Percentiles rank a stretch among this genome's conserved stretches.
Conservation (phyloP, 2,888 invertebrate species). For the Scaptomyza cyrtandrae region DNA sequence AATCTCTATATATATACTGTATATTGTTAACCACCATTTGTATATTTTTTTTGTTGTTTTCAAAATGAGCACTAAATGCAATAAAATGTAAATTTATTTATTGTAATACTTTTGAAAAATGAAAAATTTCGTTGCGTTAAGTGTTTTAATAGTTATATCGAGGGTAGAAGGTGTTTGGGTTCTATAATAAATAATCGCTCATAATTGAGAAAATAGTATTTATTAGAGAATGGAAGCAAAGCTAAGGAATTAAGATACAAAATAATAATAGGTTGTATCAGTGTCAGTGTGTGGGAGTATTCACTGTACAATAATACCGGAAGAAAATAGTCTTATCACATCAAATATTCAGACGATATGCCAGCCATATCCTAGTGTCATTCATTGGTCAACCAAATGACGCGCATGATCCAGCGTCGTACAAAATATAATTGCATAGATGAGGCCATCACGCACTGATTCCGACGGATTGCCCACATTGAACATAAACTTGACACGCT, state of each 20-base stretch:
- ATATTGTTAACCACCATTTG: conserved; percentile 45
- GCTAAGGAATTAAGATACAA: not conserved
- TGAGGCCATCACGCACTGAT: conserved; percentile 90
- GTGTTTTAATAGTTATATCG: not conserved
- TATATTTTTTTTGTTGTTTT: conserved; percentile 46
- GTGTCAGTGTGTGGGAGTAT: not conserved
- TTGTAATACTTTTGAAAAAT: conserved; percentile 58
- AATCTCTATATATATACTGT: conserved; percentile 17
- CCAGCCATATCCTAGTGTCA: not conserved
- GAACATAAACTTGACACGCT: conserved; percentile 91
- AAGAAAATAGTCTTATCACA: conserved; percentile 40
- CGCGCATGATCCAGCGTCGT: conserved; percentile 81
- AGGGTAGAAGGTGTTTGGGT: not conserved
- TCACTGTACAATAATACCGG: conserved; percentile 10
- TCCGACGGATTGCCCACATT: conserved; percentile 90
- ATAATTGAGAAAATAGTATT: conserved; percentile 12
- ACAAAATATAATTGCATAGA: conserved; percentile 90
- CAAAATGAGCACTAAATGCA: conserved; percentile 63
- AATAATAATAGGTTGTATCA: not conserved
- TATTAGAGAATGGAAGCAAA: conserved; percentile 1
- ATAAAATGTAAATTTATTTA: conserved; percentile 76
- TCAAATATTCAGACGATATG: conserved; percentile 17
- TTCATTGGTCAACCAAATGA: conserved; percentile 67
- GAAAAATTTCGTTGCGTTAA: not conserved
- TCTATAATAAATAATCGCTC: not conserved